A percentile compares a stretch with the other conserved stretches of the same genome.
phyloP scores from a whole-genome alignment of 2,797 vertebrate species.

The Lacerta viridis region DNA sequence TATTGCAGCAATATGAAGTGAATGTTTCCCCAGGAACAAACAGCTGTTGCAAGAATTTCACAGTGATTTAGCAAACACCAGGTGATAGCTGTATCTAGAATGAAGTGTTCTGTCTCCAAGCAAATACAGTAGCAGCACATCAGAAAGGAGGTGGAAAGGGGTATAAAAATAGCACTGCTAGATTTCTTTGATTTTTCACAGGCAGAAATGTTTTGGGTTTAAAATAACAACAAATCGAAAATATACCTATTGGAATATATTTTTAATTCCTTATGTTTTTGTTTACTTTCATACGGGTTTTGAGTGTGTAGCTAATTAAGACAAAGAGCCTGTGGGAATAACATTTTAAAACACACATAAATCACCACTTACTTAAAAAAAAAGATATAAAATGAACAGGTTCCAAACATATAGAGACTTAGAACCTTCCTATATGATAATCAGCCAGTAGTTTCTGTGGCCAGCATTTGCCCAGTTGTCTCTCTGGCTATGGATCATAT shows the following conservation, averaged over 20 bases:
- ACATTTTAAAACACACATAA: slow-evolving; percentile 6
- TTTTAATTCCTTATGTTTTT: slow-evolving; percentile 17
- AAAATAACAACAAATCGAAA: slow-evolving; percentile 48
- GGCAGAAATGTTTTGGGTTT: slow-evolving; percentile 40
- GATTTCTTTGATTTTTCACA: slow-evolving; percentile 45
- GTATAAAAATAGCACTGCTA: slow-evolving; percentile 41
- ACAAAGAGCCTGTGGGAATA: background rate
- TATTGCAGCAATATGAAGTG: slow-evolving; percentile 93
- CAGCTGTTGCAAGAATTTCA: slow-evolving; percentile 93
- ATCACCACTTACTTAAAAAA: background rate
- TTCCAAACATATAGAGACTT: background rate
- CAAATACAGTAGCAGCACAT: slow-evolving; percentile 47
- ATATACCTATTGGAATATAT: slow-evolving; percentile 15
- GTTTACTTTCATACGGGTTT: slow-evolving; percentile 19
- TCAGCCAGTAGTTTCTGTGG: background rate
- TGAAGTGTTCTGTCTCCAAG: slow-evolving; percentile 75
- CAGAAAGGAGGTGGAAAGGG: slow-evolving; percentile 10
- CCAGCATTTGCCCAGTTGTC: background rate
- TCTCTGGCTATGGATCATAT: background rate
- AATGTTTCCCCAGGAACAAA: slow-evolving; percentile 92
- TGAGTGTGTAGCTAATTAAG: slow-evolving; percentile 37
- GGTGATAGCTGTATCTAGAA: slow-evolving; percentile 85
- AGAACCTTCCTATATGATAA: background rate
- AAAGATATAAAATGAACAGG: background rate
- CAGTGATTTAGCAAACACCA: slow-evolving; percentile 87